Evolutionary conservation across 2,888 invertebrate species (phyloP).

Genomic region (Ceraclea dissimilis): DNA sequence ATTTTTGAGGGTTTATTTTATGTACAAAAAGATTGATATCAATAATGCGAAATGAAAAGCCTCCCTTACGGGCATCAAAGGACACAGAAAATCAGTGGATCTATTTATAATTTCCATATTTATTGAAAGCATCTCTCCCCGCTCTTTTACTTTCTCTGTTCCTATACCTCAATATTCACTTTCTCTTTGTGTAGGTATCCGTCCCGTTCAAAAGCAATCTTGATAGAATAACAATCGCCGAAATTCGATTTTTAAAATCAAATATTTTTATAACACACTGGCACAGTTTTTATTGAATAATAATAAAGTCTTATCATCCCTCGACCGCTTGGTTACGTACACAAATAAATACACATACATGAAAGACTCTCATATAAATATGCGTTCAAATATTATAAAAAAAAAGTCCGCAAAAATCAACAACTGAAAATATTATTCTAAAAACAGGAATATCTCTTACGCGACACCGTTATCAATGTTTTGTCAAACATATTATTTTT

Average conservation of each 20-base stretch:
- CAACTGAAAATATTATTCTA: too few relatives aligned
- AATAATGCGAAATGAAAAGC: background rate
- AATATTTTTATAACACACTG: background rate
- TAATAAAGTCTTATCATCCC: too few relatives aligned
- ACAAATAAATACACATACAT: too few relatives aligned
- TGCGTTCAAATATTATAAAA: too few relatives aligned
- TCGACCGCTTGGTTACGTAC: too few relatives aligned
- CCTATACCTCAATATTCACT: too few relatives aligned
- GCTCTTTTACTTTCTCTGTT: background rate
- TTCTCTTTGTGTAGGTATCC: background rate
- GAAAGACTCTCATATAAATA: too few relatives aligned
- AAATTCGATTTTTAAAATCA: background rate
- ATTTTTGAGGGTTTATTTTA: background rate
- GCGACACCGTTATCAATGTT: too few relatives aligned
- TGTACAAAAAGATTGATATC: background rate
- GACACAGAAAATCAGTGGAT: constrained; percentile 16
- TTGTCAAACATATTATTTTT: too few relatives aligned
- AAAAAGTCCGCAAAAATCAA: too few relatives aligned
- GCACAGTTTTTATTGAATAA: too few relatives aligned
- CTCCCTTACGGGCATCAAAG: background rate
- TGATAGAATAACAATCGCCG: background rate
- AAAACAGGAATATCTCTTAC: too few relatives aligned
- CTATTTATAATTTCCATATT: constrained; percentile 24
- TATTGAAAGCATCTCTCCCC: constrained; percentile 21
- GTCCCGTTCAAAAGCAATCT: background rate